Percentiles rank a stretch among this genome's conserved stretches.
phyloP scores from a whole-genome alignment of 2,888 invertebrate genomes.

The Peribatodes rhomboidaria region DNA sequence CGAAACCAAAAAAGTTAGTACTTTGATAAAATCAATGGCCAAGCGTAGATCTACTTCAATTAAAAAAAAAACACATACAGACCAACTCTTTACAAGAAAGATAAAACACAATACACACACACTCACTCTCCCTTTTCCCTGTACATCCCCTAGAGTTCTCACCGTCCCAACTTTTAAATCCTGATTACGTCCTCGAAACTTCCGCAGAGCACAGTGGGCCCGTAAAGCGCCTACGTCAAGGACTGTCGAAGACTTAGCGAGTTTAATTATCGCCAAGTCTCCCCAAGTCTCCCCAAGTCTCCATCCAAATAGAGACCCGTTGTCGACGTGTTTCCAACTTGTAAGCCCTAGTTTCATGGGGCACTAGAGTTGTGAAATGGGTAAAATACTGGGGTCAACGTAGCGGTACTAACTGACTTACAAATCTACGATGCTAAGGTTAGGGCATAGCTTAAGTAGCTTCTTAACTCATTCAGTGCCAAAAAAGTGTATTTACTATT shows the following conservation, averaged over 20 bases:
- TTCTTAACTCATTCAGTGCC: too few relatives aligned
- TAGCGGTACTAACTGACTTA: neutral
- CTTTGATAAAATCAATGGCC: too few relatives aligned
- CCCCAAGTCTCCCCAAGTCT: too few relatives aligned
- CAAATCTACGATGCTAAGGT: too few relatives aligned
- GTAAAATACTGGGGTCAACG: neutral
- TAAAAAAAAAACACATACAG: too few relatives aligned
- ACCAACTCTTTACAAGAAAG: too few relatives aligned
- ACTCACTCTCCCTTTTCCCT: too few relatives aligned
- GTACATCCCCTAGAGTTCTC: neutral
- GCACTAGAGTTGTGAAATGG: slow-evolving; percentile 29
- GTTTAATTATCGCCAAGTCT: slow-evolving; percentile 60
- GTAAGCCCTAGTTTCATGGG: slow-evolving; percentile 14
- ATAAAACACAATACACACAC: too few relatives aligned
- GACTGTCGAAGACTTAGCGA: slow-evolving; percentile 53
- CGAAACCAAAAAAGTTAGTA: too few relatives aligned
- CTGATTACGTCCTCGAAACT: slow-evolving; percentile 11
- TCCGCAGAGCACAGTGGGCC: slow-evolving; percentile 44
- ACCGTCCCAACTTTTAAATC: slow-evolving; percentile 8
- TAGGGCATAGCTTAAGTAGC: too few relatives aligned
- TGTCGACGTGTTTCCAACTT: slow-evolving; percentile 25
- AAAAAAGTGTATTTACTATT: too few relatives aligned
- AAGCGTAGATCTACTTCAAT: too few relatives aligned
- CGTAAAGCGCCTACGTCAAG: slow-evolving; percentile 50
- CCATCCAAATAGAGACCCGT: slow-evolving; percentile 27